Evolutionary conservation across 2,113 vertebrate genomes (phyloP), one percentile per base, ranked within the genome.

Genomic region (Alligator sinensis): DNA sequence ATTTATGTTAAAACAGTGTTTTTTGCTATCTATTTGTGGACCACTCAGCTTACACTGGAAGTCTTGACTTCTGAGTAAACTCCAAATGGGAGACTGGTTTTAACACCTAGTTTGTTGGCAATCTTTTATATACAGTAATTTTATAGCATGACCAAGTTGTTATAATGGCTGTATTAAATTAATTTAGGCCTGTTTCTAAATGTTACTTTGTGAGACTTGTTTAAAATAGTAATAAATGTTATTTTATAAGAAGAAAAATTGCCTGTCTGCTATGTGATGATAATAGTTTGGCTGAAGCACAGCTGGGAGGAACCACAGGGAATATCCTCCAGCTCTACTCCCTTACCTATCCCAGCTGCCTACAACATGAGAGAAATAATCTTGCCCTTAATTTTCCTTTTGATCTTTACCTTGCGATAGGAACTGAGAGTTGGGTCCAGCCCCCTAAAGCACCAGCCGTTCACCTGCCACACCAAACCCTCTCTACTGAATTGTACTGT

Each of bases 81-180:
- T 96, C 84, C 89, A 97, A 97, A 92, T 84, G 96, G 95, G 96
- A 96, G 88, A 96, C 95, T 96, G 97, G 95, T 97, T 98, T 97
- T 96, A 97, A 96, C 83, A 96, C 93, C 95, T 94, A 90, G 86
- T 94, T 90, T 91, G 94, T 88, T 94, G 93, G 91, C 95, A 94
- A 94, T 90, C 91, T 97, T 98, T 98, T 97, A 64, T 97, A 98
- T 96, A 92, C 85, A 93, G 79, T 95, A 95, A 89, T 97, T 98
- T 98, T 98, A 92, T 98, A 98, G 98, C 96, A 97, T 97, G 97
- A 96, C 91, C 91, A 97, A 97, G 90, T 94, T 96, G 95, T 97
- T 97, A 94, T 91, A 94, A 61, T 96, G 97, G 97, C 92, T 96
- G 96, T 96, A 93, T 98, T 97, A 98, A 96, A 93, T 98, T 98